Conservation (phyloP, 2,797 vertebrate genomes). For the Taeniopygia guttata region DNA sequence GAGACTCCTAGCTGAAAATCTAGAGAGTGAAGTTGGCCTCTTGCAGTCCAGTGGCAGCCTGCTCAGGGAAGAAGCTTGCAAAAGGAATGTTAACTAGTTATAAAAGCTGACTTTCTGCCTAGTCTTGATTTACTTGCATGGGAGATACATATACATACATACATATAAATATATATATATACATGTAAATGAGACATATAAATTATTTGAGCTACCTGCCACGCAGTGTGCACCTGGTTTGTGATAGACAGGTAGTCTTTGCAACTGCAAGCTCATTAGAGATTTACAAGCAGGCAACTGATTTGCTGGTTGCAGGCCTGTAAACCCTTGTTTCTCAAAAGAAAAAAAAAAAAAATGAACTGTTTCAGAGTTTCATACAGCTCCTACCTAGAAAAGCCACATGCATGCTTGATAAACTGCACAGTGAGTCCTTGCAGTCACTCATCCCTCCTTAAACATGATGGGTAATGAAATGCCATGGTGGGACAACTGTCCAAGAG, state of each 20-base stretch:
- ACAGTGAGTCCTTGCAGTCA: background rate
- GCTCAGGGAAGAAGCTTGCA: background rate
- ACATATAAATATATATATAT: too few relatives aligned
- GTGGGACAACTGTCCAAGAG: conserved; percentile 43
- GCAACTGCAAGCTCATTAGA: background rate
- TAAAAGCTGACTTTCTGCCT: background rate
- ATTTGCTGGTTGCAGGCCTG: background rate
- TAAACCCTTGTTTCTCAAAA: background rate
- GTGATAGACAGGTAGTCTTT: background rate
- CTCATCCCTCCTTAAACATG: conserved; percentile 56
- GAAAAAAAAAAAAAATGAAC: background rate
- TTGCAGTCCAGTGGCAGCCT: background rate
- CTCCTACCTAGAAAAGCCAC: background rate
- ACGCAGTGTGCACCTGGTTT: background rate
- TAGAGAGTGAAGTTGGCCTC: background rate
- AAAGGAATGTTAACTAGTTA: background rate
- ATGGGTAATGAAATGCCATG: conserved; percentile 55
- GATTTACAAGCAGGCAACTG: background rate
- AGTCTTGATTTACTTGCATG: background rate
- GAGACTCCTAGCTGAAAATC: background rate
- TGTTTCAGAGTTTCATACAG: background rate
- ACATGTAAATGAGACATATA: background rate
- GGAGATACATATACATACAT: background rate
- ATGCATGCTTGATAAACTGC: conserved; percentile 3
- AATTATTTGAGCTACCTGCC: background rate